These are phyloP conservation scores for Eudyptes chrysolophus DNA, from an alignment of 2,113 vertebrate genomes.

Conservation along the genomic window DNA sequence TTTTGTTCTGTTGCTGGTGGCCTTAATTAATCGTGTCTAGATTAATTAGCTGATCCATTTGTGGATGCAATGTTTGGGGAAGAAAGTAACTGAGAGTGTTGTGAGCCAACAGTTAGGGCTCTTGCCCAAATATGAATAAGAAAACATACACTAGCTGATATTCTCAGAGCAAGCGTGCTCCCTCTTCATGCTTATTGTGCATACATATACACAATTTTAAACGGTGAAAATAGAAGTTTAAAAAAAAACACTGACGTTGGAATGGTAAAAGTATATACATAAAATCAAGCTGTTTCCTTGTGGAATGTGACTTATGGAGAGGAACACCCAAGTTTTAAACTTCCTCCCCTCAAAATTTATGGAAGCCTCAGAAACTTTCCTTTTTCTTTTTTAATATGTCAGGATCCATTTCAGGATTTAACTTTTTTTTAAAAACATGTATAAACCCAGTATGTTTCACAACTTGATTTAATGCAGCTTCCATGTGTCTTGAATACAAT, in stretches of 20 bases:
- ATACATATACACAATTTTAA: neutral
- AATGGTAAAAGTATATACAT: conserved; percentile 65
- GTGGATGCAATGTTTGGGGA: neutral
- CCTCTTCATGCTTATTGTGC: neutral
- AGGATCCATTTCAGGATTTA: conserved; percentile 65
- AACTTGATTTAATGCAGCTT: conserved; percentile 78
- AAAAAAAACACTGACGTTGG: conserved; percentile 49
- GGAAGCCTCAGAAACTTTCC: conserved; percentile 56
- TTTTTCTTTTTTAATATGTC: neutral
- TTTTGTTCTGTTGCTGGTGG: conserved; percentile 8
- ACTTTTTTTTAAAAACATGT: conserved; percentile 21
- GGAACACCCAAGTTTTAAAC: conserved; percentile 78
- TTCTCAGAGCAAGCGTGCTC: neutral
- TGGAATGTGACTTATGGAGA: conserved; percentile 59
- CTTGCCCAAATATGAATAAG: neutral
- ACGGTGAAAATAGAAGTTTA: conserved; percentile 48
- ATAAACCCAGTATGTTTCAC: conserved; percentile 64
- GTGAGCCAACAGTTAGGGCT: neutral
- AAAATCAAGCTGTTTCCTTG: conserved; percentile 71
- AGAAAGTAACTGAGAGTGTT: neutral
- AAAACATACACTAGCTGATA: neutral
- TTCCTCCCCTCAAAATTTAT: conserved; percentile 76
- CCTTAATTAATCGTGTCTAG: conserved; percentile 25
- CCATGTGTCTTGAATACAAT: conserved; percentile 74
- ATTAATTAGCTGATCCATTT: conserved; percentile 43